These are phyloP conservation scores for Lateolabrax maculatus DNA, from an alignment of 2,797 vertebrate genomes.

Conservation along the genomic window DNA sequence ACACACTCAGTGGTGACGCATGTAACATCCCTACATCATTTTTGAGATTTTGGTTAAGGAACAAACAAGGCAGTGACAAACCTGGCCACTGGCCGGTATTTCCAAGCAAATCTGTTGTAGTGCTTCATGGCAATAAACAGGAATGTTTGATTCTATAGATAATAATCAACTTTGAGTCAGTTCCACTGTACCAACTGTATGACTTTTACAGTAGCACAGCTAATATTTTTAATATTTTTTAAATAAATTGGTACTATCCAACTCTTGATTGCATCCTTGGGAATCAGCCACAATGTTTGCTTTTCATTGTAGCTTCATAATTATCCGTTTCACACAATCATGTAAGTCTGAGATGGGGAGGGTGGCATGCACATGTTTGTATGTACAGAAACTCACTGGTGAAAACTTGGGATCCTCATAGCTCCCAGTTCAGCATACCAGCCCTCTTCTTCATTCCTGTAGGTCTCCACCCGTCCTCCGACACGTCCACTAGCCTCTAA, in stretches of 20 bases:
- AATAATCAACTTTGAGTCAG: not conserved
- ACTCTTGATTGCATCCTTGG: not conserved
- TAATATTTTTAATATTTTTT: not conserved
- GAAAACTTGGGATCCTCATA: conserved; percentile 86
- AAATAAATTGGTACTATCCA: not conserved
- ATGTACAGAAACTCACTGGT: conserved; percentile 75
- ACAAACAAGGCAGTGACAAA: not conserved
- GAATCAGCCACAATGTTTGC: not conserved
- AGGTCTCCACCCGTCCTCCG: conserved; percentile 83
- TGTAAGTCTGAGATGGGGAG: not conserved
- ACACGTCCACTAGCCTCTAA: conserved; percentile 80
- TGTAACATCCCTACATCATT: not conserved
- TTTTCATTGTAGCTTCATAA: not conserved
- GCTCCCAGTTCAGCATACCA: conserved; percentile 88
- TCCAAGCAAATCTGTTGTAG: too few relatives aligned
- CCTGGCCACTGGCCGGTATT: not conserved
- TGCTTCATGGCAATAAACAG: too few relatives aligned
- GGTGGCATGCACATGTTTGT: not conserved
- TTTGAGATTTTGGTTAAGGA: not conserved
- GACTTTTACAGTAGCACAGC: not conserved
- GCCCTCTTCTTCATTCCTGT: conserved; percentile 77
- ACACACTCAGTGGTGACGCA: not conserved
- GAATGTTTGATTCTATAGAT: too few relatives aligned
- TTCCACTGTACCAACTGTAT: not conserved
- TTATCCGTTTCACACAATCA: not conserved